Percentiles rank a stretch among this genome's conserved stretches.
Conservation (phyloP, 2,888 invertebrate genomes). For the Coelinius sp. region DNA sequence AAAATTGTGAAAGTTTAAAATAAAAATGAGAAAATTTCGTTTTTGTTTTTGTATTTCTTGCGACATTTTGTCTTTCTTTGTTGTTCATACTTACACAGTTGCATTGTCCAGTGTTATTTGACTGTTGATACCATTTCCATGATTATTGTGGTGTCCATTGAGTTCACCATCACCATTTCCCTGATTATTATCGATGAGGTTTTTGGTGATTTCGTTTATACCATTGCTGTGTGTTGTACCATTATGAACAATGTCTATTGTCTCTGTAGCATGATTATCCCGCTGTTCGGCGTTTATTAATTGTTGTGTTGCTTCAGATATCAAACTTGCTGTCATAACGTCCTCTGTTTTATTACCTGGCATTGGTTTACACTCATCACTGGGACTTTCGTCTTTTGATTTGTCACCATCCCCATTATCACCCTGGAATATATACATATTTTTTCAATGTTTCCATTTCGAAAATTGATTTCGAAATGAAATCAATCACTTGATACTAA, state of each 20-base stretch:
- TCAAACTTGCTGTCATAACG: conserved; percentile 67
- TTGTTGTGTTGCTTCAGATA: conserved; percentile 68
- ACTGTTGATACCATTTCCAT: conserved; percentile 66
- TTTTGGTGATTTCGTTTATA: conserved; percentile 61
- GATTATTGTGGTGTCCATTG: conserved; percentile 67
- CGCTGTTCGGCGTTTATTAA: conserved; percentile 66
- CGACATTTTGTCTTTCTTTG: conserved; percentile 9
- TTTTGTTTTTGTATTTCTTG: conserved; percentile 11
- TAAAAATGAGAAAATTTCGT: conserved; percentile 27
- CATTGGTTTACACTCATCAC: conserved; percentile 61
- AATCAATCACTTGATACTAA: neutral
- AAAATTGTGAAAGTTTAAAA: neutral
- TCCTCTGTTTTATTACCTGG: conserved; percentile 63
- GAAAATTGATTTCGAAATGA: neutral
- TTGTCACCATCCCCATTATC: conserved; percentile 66
- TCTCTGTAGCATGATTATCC: conserved; percentile 58
- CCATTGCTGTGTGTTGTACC: conserved; percentile 63
- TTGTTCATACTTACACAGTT: conserved; percentile 67
- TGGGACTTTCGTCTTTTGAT: conserved; percentile 66
- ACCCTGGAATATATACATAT: conserved; percentile 55
- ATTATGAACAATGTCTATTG: conserved; percentile 62
- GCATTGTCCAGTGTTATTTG: conserved; percentile 69
- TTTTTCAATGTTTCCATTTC: neutral
- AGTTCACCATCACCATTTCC: conserved; percentile 63
- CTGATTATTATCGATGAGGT: conserved; percentile 65